Evolutionary conservation across 2,113 vertebrate species (phyloP).

Genomic region (Neomonachus schauinslandi): DNA sequence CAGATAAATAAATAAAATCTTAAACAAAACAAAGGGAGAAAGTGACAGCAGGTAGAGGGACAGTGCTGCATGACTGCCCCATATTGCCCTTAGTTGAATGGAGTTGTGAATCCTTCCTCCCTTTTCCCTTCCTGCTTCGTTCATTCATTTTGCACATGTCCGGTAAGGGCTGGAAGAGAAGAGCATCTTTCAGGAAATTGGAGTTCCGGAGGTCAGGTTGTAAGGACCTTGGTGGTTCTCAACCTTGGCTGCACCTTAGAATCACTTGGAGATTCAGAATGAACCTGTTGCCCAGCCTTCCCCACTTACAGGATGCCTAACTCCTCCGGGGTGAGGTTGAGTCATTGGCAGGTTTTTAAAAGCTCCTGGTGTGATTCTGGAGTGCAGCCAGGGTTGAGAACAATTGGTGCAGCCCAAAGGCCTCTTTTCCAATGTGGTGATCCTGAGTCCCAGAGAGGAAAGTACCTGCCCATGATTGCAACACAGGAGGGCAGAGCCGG

Average conservation of each 20-base stretch:
- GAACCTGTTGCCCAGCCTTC: background rate
- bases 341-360: background rate
- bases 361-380: background rate
- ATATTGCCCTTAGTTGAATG: background rate
- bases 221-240: background rate
- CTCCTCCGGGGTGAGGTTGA: no score
- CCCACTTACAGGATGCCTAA: background rate
- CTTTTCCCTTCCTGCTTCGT: rapidly evolving
- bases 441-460: background rate
- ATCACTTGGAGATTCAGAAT: background rate
- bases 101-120: background rate
- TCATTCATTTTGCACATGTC: background rate
- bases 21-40: background rate
- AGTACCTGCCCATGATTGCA: rapidly evolving
- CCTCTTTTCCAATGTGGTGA: background rate
- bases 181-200: background rate
- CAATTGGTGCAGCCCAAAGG: background rate
- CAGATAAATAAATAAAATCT: background rate
- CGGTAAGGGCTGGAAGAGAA: background rate
- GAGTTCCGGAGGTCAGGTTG: background rate
- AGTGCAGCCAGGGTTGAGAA: background rate
- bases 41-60: background rate
- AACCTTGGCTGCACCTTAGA: background rate
- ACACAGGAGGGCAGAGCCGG: background rate
- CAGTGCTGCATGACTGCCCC: background rate